phyloP scores from a whole-genome alignment of 1,140 invertebrate genomes.

The Oppia nitens region DNA sequence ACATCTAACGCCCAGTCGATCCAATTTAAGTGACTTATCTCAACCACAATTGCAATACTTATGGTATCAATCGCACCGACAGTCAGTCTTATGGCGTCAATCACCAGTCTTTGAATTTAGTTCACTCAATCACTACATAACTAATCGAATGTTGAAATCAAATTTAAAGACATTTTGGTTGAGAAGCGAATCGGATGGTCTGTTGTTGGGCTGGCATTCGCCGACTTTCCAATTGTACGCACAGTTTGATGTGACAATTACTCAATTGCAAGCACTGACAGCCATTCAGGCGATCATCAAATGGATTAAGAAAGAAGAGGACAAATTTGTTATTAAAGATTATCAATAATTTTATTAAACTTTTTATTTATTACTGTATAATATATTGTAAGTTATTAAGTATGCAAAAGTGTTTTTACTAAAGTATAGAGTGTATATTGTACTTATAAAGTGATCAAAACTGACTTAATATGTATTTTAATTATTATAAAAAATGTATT shows the following conservation, averaged over 20 bases:
- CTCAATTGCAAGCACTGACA: constrained; percentile 6
- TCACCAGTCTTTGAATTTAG: constrained; percentile 1
- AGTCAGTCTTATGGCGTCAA: constrained; percentile 10
- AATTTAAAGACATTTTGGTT: constrained; percentile 17
- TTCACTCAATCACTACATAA: constrained; percentile 13
- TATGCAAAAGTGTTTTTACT: too few species aligned
- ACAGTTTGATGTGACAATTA: constrained; percentile 16
- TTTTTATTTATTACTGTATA: too few species aligned
- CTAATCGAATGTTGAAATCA: constrained; percentile 15
- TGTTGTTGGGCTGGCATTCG: constrained; percentile 16
- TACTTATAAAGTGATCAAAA: too few species aligned
- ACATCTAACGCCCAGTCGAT: background rate
- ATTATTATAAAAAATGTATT: too few species aligned
- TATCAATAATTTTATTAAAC: background rate
- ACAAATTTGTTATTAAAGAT: constrained; percentile 18
- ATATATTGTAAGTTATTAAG: too few species aligned
- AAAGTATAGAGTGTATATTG: too few species aligned
- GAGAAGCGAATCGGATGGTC: constrained; percentile 5
- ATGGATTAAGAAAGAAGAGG: constrained; percentile 19
- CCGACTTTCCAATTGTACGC: constrained; percentile 18
- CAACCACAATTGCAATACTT: constrained; percentile 15
- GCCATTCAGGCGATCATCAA: constrained; percentile 14
- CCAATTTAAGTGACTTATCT: constrained; percentile 3
- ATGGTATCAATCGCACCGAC: constrained; percentile 14
- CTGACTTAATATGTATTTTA: too few species aligned